Percentiles rank a stretch among this genome's conserved stretches.
Evolutionary conservation across 2,113 vertebrate species (phyloP).

Genomic region (Lamprologus tigripictilis): DNA sequence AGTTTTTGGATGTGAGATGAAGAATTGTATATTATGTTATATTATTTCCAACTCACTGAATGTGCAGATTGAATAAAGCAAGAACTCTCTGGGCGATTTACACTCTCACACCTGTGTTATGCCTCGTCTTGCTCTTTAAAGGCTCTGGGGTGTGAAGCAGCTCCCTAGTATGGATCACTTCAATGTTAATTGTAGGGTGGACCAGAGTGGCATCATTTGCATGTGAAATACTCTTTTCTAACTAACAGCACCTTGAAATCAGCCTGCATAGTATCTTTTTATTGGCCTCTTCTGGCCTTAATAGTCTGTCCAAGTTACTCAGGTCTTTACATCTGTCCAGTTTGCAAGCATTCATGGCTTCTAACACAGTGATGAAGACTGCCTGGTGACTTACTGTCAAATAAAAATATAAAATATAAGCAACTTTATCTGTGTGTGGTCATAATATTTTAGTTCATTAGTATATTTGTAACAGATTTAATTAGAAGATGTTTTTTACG

Average conservation of each 20-base stretch:
- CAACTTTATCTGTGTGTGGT: not conserved
- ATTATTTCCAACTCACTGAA: slow-evolving; percentile 19
- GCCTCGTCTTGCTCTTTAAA: not conserved
- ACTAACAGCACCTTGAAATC: not conserved
- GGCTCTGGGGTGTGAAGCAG: not conserved
- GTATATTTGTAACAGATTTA: not conserved
- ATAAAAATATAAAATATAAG: not conserved
- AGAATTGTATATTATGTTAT: not conserved
- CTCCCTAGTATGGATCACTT: not conserved
- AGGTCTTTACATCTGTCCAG: not conserved
- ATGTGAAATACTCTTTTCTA: not conserved
- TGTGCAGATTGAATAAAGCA: not conserved
- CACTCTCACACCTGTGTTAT: not conserved
- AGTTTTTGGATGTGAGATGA: not conserved
- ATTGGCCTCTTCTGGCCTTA: not conserved
- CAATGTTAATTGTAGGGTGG: slow-evolving; percentile 8
- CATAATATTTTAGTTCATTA: not conserved
- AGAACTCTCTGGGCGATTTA: not conserved
- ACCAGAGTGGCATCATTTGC: not conserved
- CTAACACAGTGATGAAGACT: not conserved
- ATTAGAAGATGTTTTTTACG: not conserved
- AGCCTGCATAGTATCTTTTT: not conserved
- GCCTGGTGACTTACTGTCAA: not conserved
- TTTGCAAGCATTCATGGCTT: not conserved
- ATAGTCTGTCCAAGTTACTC: not conserved